Evolutionary conservation across 2,113 vertebrate species (phyloP), one percentile per base, ranked within the genome.

Genomic region (Clarias magur): DNA sequence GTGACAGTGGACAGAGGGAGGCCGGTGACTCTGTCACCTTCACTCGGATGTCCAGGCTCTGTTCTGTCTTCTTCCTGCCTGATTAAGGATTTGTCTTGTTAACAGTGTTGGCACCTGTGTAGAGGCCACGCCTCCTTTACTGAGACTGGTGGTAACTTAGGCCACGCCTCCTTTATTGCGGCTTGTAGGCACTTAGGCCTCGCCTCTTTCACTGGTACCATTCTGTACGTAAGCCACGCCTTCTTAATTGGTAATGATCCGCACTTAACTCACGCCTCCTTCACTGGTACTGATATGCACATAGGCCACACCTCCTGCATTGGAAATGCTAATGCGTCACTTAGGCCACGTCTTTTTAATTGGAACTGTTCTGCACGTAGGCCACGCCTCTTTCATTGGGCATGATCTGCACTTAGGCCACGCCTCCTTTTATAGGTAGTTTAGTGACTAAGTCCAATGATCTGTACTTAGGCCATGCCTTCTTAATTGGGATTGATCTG

Each of bases 1-100:
- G 93, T 95, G 96, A 96, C 96, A 94, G 88, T 72, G 91, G 94
- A 94, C 94, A 91, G 83, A 88, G 94, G 94, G 96, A 95, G 95
- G 94, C 92, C 91, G 92, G 85, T 86, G 87, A 75, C 90, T 91
- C 94, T 97, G 96, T 96, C 96, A 96, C 91, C 92, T 96, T 94
- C 81, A 93, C 95, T 96, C 94, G 93, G 95, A 65, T 27, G 3
- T 13, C 17, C 42, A 54, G 62, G 30, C 48, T 27, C 25, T 56
- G 53, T 56, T 78, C 25, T 78, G 25, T 56, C 56, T 56, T 27
- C 75, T 56, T n/a, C 27, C 48, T 53, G 23, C 11, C 23, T 76
- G 42, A 42, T 76, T 16, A 76, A 21, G 73, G 48, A 1, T 48
- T 27, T 54, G 27, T 56, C 53, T 78, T 78, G 25, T 54, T n/a